Conservation (phyloP, 35 echinoderm and acorn worm species). For the Apostichopus parvimensis region DNA sequence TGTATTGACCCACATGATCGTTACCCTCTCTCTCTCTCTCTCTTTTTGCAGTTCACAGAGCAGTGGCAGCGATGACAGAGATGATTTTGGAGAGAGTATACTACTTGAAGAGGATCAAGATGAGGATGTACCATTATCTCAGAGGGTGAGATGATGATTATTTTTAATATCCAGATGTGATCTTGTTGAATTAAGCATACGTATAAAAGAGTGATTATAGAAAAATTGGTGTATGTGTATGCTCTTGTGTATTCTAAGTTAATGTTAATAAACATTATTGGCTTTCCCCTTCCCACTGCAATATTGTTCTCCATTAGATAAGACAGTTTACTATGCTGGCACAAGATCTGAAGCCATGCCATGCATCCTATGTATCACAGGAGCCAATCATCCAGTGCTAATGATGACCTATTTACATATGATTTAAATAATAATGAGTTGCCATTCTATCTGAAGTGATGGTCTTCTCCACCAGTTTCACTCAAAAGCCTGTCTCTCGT, state of each 20-base stretch:
- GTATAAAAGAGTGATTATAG: not conserved
- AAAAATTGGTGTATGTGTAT: not conserved
- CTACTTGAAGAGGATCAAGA: constrained; percentile 20
- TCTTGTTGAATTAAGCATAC: not conserved
- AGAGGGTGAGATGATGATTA: constrained; percentile 3
- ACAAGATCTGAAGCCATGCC: too few species aligned
- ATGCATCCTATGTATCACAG: too few species aligned
- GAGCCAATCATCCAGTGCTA: too few species aligned
- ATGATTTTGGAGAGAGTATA: constrained; percentile 53
- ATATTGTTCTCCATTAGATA: too few species aligned
- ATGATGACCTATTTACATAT: too few species aligned
- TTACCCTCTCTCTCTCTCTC: not conserved
- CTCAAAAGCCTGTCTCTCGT: not conserved
- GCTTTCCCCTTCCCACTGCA: too few species aligned
- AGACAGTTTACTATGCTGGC: too few species aligned
- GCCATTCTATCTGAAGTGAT: too few species aligned
- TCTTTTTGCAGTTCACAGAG: constrained; percentile 31
- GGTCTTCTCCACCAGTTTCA: too few species aligned
- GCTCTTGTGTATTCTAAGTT: not conserved
- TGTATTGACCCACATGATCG: too few species aligned
- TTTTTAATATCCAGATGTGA: not conserved
- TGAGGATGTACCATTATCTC: constrained; percentile 21
- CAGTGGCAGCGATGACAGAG: constrained; percentile 43
- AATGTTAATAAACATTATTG: too few species aligned
- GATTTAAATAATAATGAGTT: too few species aligned